Base-by-base conservation (phyloP, 2,797 vertebrate genomes). In the Mallotus villosus region DNA sequence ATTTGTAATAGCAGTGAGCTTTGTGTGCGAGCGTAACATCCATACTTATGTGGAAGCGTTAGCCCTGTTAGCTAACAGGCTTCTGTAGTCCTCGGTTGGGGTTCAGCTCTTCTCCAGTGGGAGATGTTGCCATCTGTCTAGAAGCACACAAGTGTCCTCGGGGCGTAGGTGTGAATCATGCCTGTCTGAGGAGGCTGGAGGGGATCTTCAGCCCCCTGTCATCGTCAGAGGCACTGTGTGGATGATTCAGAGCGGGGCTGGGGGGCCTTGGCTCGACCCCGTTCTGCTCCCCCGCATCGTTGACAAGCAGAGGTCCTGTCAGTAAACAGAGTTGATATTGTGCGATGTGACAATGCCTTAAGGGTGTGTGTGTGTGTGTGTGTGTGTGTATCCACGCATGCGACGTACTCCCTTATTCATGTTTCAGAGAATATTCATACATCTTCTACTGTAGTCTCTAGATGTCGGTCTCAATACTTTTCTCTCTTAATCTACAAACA, bases 261-360 rank as follows among this genome's bases (percentile, higher is more conserved):
- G 70, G 24, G 74, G 80, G 83, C 83, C 84, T 82, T 82, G 72
- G 75, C 69, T 76, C 79, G 63, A 69, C 81, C 76, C 60, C 63
- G 76, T 78, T 84, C 57, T 74, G 57, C 74, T 72, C 22, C 4
- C 69, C 64, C 9, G 75, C 27, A 11, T 58, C 0, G 19, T 79
- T 86, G 84, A 83, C 5, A 58, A 78, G 73, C 41, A 86, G 41
- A 0, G 37, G 61, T 69, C 32, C 25, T 72, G 86, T 85, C 78
- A 72, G 76, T 60, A 70, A 81, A 71, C 82, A 76, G 46, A 34
- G 81, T 3, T 78, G 77, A 84, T 79, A 34, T 78, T 73, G 82
- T 80, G 72, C 29, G 73, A 77, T 69, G 75, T 78, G 83, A 84
- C 85, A 70, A 65, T 2, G 75, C 73, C 81, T 79, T 25, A 51